These are phyloP conservation scores for Busseola fusca DNA, from an alignment of 2,888 invertebrate genomes.

Conservation along the genomic window DNA sequence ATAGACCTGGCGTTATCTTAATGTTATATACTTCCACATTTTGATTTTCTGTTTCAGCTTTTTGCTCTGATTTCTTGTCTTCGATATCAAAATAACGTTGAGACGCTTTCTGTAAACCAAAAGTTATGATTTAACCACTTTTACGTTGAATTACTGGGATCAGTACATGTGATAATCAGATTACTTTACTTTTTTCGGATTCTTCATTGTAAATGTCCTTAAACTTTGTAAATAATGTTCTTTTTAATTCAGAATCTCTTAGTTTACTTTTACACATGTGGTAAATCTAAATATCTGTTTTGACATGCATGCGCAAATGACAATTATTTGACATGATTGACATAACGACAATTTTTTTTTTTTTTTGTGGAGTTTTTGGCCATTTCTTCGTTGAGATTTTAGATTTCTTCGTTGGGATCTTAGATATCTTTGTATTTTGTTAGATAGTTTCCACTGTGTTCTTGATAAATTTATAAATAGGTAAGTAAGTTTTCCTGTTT, in stretches of 20 bases:
- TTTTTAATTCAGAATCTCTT: constrained; percentile 5
- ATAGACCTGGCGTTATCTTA: constrained; percentile 73
- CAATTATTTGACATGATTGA: background rate
- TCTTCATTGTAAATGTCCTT: constrained; percentile 57
- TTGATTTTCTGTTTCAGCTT: constrained; percentile 32
- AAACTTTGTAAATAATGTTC: constrained; percentile 1
- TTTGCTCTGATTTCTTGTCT: constrained; percentile 54
- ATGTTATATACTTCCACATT: constrained; percentile 79
- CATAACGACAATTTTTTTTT: too few relatives aligned
- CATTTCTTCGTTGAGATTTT: too few relatives aligned
- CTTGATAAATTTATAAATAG: too few relatives aligned
- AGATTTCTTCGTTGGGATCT: too few relatives aligned
- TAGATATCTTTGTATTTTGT: too few relatives aligned
- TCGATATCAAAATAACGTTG: constrained; percentile 76
- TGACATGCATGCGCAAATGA: background rate
- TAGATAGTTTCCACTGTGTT: too few relatives aligned
- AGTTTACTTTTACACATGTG: constrained; percentile 24
- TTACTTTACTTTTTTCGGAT: constrained; percentile 58
- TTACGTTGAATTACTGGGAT: background rate
- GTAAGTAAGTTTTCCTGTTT: too few relatives aligned
- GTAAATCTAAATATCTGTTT: background rate
- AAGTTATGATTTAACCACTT: background rate
- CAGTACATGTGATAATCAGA: background rate
- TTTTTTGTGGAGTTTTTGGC: too few relatives aligned
- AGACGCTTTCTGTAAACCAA: constrained; percentile 65